Evolutionary conservation across 2,113 vertebrate species (phyloP), one percentile per base, ranked within the genome.

Genomic region (Gymnogyps californianus): DNA sequence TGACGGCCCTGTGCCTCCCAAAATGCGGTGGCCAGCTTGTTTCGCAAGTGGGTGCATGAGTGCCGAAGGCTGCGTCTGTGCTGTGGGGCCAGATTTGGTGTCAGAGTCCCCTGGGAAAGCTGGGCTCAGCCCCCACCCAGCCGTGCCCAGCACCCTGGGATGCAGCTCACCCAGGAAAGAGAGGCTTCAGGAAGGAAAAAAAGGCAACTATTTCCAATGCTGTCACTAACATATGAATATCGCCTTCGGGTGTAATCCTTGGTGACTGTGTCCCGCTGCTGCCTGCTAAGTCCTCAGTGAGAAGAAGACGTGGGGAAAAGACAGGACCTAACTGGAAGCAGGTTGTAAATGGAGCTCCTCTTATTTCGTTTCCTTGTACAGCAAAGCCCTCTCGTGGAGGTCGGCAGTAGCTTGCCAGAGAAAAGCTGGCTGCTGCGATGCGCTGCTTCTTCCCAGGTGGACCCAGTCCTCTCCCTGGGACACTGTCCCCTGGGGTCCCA

Each of bases 341-440:
- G 26, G 16, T 3, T 81, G 76, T 17, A 7, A 67, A 26, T 1
- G n/a, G n/a, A 61, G 26, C 51, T 9, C 9, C 54, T 88, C 65
- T 71, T 7, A 0, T 9, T 58, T 51, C 54, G 5, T 93, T 97
- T 97, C 84, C 87, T 94, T 88, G 91, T 93, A 25, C 93, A 96
- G 93, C 95, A 95, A 97, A 97, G 97, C 94, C 97, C 97, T 96
- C 97, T 97, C 78, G 96, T 96, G 97, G 97, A 96, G 32, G 89
- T 5, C 24, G 24, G 89, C 72, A 87, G 96, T 51, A 96, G 88
- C 92, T 94, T 75, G 94, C 69, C 61, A 4, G 71, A 19, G 80
- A 66, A 70, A 58, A 57, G 13, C 46, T 5, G 62, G 42, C 74
- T 64, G 54, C 78, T 61, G 66, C 4, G 0, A 7, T 3, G 11